These are phyloP conservation scores for Itoplectis maculator DNA, from an alignment of 2,888 invertebrate genomes.

Conservation along the genomic window DNA sequence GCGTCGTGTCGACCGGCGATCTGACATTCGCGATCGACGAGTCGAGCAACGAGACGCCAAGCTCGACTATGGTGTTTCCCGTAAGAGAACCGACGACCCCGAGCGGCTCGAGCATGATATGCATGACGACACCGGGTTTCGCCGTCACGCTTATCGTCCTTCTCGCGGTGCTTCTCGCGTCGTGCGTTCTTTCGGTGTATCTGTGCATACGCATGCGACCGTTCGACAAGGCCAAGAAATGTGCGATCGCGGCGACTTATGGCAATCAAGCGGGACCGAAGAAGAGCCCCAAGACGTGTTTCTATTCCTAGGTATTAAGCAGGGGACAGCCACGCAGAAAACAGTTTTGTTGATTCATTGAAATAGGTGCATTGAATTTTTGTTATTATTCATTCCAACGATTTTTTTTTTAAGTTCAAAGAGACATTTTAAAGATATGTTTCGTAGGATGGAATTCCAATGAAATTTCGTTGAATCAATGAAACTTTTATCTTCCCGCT, in stretches of 20 bases:
- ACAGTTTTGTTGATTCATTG: too few relatives aligned
- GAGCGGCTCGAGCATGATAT: constrained; percentile 89
- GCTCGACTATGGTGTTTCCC: constrained; percentile 90
- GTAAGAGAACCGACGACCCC: constrained; percentile 86
- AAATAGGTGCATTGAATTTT: too few relatives aligned
- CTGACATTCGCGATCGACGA: constrained; percentile 94
- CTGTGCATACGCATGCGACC: constrained; percentile 93
- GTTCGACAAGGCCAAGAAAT: constrained; percentile 86
- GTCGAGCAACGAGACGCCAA: constrained; percentile 85
- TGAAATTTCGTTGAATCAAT: too few relatives aligned
- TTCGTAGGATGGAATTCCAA: too few relatives aligned
- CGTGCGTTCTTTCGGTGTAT: constrained; percentile 94
- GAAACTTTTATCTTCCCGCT: too few relatives aligned
- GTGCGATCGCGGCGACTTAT: constrained; percentile 81
- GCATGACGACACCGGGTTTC: constrained; percentile 98
- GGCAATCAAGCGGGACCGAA: constrained; percentile 77
- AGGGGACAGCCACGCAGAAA: too few relatives aligned
- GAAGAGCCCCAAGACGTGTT: constrained; percentile 87
- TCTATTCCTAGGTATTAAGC: constrained; percentile 87
- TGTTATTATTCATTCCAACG: too few relatives aligned
- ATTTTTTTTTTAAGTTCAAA: too few relatives aligned
- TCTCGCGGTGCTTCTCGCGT: constrained; percentile 92
- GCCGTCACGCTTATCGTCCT: constrained; percentile 94
- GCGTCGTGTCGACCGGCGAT: constrained; percentile 96
- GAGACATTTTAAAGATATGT: too few relatives aligned